A percentile compares a stretch with the other conserved stretches of the same genome.
phyloP scores from a whole-genome alignment of 2,888 invertebrate genomes.

The Drepana falcataria region DNA sequence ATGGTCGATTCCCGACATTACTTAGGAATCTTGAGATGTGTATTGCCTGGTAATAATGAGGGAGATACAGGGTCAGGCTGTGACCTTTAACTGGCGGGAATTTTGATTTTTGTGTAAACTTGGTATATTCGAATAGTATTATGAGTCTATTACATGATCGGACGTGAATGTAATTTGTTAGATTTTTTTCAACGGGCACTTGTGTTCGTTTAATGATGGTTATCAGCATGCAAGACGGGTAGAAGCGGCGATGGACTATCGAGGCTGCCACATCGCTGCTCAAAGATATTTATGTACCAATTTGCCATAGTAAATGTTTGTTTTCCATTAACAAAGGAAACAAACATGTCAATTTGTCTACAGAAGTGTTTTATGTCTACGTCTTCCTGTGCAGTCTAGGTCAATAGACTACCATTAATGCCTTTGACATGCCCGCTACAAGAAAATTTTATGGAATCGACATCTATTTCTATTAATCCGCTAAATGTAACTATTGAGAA shows the following conservation, averaged over 20 bases:
- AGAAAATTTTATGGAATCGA: too few species aligned
- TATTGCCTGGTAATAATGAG: constrained; percentile 16
- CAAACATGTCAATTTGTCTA: constrained; percentile 18
- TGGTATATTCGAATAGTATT: constrained; percentile 2
- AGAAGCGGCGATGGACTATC: constrained; percentile 9
- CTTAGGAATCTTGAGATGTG: constrained; percentile 24
- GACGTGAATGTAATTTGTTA: constrained; percentile 12
- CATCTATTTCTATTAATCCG: too few species aligned
- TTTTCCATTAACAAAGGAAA: constrained; percentile 40
- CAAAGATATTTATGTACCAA: constrained; percentile 38
- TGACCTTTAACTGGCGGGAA: constrained; percentile 27
- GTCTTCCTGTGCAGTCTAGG: too few species aligned
- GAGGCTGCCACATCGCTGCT: constrained; percentile 18
- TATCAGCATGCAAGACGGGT: constrained; percentile 48
- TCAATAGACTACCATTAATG: too few species aligned
- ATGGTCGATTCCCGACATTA: constrained; percentile 23
- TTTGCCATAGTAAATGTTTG: constrained; percentile 38
- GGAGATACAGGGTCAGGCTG: constrained; percentile 23
- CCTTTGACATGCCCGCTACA: too few species aligned
- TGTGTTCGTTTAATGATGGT: constrained; percentile 41
- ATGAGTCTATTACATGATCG: neutral
- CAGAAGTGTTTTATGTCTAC: constrained; percentile 14
- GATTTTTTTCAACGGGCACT: constrained; percentile 21
- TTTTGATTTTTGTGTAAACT: constrained; percentile 4
- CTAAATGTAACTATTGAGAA: too few species aligned